Base-by-base conservation (phyloP, 2,113 vertebrate genomes). In the Cyanoramphus novaezelandiae region DNA sequence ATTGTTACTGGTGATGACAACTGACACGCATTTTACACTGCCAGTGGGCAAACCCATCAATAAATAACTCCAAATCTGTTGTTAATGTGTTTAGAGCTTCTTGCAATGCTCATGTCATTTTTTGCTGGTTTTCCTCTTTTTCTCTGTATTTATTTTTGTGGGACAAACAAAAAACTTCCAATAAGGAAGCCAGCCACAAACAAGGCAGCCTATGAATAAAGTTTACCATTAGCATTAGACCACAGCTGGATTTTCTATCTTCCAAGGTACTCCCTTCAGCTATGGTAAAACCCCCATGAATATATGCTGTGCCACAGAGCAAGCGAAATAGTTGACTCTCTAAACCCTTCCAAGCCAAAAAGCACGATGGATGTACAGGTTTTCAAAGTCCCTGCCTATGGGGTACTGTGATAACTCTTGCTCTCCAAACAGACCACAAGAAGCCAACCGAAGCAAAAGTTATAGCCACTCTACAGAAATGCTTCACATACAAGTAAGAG, bases 1-100 rank as follows among this genome's bases (percentile, higher is more conserved):
- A 98, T 96, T 97, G 98, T 98, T 98, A 98, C 96, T 97, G 97
- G 97, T 97, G 97, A 98, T 97, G 97, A 98, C 95, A 97, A 98
- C 96, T 90, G 97, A 97, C 97, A 98, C 64, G 39, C 92, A 97
- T 96, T 97, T 97, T 95, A 97, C 96, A 90, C 86, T 72, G 94
- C 97, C 97, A 97, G 82, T 90, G 96, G 98, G 95, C 96, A 97
- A 97, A 97, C 2, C 95, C 97, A 97, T 97, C 97, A 98, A 97
- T 98, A 98, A 98, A 97, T 97, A 97, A 97, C 94, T 90, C 76
- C 85, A 91, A 98, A 96, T 69, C 92, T 95, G 94, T 46, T 76
- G 91, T 70, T 92, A 83, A 96, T 94, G 92, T 53, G 95, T 41
- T 97, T 23, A 43, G 81, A 96, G 95, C 82, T 88, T 84, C 86